Base-by-base conservation (phyloP, 2,113 vertebrate genomes). In the Heterochromis multidens region DNA sequence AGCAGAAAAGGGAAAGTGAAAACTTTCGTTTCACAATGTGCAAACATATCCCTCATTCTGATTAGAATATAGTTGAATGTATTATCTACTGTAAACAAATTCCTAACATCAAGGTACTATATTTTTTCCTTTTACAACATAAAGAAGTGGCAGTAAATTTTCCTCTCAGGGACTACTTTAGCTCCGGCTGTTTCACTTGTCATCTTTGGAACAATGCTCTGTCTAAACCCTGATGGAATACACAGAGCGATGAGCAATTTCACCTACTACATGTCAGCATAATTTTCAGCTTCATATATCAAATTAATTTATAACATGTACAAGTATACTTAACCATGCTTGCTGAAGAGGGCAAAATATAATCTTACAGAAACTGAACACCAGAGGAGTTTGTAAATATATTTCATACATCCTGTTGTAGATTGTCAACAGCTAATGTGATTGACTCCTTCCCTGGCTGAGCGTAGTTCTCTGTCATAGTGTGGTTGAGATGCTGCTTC, bases 401-500 rank as follows among this genome's bases (percentile, higher is more conserved):
- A 79, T 33, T 57, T 7, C 96, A 88, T 96, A 97, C 97, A 1
- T 98, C 97, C 87, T 98, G 97, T 78, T 98, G 97, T 2, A 97
- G 96, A 77, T 88, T 93, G 90, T 98, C 96, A 35, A 97, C 94
- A 0, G 97, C 96, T 19, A 93, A 59, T 4, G 97, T 97, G 93
- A 98, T 95, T 65, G 93, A 84, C 0, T 91, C 65, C 23, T 95
- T 95, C 11, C 94, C 94, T 0, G 95, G 96, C 91, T 97, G 95
- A 54, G 93, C 95, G 5, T 97, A 98, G 92, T 94, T 97, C 83
- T 96, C 92, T 0, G 90, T 95, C 96, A 98, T 95, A 3, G 97
- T 97, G 81, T 87, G 91, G 83, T 95, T 96, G 84, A 97, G 92
- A 90, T 97, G 96, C 89, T 95, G 95, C 88, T 97, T 97, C 89